Evolutionary conservation across 2,888 invertebrate species (phyloP).

Genomic region (Patella ulyssiponensis): DNA sequence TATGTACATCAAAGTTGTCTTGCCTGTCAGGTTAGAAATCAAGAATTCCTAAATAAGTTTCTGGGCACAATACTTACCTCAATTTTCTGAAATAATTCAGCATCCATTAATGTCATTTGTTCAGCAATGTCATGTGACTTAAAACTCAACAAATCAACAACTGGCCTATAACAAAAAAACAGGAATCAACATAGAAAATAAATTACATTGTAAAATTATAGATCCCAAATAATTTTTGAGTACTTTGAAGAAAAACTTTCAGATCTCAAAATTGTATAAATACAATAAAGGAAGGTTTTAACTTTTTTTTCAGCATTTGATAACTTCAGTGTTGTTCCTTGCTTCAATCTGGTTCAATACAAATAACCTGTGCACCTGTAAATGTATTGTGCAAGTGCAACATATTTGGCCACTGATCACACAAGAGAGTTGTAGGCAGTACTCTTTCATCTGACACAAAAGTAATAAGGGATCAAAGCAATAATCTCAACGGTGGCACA

Average conservation of each 20-base stretch:
- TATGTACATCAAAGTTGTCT: neutral
- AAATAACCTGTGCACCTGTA: too few relatives aligned
- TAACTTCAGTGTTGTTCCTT: neutral
- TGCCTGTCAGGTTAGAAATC: neutral
- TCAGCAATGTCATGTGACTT: constrained; percentile 96
- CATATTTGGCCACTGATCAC: too few relatives aligned
- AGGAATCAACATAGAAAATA: neutral
- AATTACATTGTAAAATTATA: neutral
- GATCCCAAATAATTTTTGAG: neutral
- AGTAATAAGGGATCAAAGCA: too few relatives aligned
- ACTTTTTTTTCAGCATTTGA: neutral
- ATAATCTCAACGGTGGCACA: too few relatives aligned
- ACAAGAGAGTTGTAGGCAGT: too few relatives aligned
- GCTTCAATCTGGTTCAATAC: neutral
- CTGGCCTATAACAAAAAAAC: constrained; percentile 63
- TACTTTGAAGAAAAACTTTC: neutral
- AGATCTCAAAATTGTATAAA: neutral
- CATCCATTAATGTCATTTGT: constrained; percentile 97
- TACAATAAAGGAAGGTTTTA: neutral
- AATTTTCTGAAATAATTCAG: constrained; percentile 94
- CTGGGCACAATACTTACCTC: constrained; percentile 75
- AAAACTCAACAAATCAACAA: constrained; percentile 86
- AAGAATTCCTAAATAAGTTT: neutral
- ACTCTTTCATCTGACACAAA: too few relatives aligned
- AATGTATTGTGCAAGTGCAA: too few relatives aligned